Evolutionary conservation across 2,888 invertebrate genomes (phyloP).

Genomic region (Dolichomitus sp.): DNA sequence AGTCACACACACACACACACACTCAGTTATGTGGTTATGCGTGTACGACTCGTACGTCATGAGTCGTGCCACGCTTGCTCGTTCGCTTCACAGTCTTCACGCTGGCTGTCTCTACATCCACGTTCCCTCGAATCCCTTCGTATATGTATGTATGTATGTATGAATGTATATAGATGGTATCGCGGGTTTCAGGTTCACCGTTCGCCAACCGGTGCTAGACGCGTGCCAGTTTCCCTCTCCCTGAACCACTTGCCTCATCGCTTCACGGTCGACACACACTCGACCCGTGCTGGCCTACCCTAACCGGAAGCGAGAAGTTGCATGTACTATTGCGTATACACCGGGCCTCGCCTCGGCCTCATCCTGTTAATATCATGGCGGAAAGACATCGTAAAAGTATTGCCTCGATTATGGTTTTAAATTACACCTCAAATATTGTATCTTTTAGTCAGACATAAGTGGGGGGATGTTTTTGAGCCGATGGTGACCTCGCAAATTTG

Average conservation of each 20-base stretch:
- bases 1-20: neutral
- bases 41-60: slow-evolving; percentile 6
- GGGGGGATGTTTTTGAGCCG: neutral
- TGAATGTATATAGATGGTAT: neutral
- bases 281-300: slow-evolving; percentile 58
- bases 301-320: slow-evolving; percentile 58
- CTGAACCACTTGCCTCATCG: slow-evolving; percentile 31
- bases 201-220: slow-evolving; percentile 32
- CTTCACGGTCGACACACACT: slow-evolving; percentile 32
- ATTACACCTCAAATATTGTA: slow-evolving; percentile 49
- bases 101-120: slow-evolving; percentile 1
- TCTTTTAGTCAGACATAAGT: neutral
- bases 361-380: slow-evolving; percentile 49
- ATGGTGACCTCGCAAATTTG: neutral
- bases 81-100: slow-evolving; percentile 30
- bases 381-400: slow-evolving; percentile 46
- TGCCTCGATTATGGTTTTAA: slow-evolving; percentile 50
- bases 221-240: slow-evolving; percentile 29
- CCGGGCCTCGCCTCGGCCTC: slow-evolving; percentile 17
- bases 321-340: slow-evolving; percentile 41
- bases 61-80: slow-evolving; percentile 25
- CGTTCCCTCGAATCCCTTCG: slow-evolving; percentile 8
- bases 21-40: neutral
- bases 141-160: slow-evolving; percentile 15
- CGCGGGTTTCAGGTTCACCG: slow-evolving; percentile 38